Evolutionary conservation across 2,797 vertebrate genomes (phyloP).

Genomic region (Kryptopterus vitreolus): DNA sequence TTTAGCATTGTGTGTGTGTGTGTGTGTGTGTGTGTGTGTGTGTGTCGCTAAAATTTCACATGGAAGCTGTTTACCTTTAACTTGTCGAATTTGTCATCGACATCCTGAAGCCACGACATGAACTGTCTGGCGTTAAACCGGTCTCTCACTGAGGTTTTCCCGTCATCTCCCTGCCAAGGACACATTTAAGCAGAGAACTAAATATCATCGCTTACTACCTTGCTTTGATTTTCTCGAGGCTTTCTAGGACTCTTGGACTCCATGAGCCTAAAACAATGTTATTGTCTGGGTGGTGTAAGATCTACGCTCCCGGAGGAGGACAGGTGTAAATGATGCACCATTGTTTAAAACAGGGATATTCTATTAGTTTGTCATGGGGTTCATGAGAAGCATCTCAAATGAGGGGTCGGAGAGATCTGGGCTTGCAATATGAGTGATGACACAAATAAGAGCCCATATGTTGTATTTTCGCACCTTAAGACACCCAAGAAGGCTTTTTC

Average conservation of each 20-base stretch:
- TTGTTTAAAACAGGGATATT: no score
- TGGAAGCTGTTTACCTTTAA: conserved; percentile 80
- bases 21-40: no score
- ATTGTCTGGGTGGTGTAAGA: no score
- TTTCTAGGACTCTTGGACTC: not conserved
- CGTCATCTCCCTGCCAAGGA: conserved; percentile 85
- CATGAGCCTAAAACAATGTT: not conserved
- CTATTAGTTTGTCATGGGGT: no score
- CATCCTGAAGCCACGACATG: conserved; percentile 99
- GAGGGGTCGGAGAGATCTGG: no score
- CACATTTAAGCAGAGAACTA: not conserved
- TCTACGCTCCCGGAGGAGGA: not conserved
- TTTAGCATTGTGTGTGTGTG: not conserved
- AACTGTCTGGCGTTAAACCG: conserved; percentile 96
- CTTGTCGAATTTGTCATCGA: conserved; percentile 99
- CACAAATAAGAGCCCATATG: no score
- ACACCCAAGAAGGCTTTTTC: no score
- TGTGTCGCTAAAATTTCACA: no score
- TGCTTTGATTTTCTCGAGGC: not conserved
- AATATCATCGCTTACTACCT: not conserved
- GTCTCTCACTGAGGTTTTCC: conserved; percentile 95
- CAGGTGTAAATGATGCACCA: no score
- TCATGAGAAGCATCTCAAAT: no score
- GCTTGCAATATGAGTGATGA: no score
- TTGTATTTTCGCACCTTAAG: no score